phyloP scores from a whole-genome alignment of 2,888 invertebrate species.

The Plutella xylostella region DNA sequence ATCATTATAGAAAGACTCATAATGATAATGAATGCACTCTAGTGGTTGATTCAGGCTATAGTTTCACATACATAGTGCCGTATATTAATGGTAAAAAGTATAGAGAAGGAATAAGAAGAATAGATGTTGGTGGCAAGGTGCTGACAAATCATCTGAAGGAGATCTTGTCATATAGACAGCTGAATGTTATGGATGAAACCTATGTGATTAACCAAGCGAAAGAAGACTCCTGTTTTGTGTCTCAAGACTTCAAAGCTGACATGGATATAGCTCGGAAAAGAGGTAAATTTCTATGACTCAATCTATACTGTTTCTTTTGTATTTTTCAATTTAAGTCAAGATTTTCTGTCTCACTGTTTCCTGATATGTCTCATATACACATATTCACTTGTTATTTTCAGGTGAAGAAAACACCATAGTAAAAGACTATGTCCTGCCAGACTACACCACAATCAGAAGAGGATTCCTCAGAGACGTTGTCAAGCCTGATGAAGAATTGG shows the following conservation, averaged over 20 bases:
- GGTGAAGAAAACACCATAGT: constrained; percentile 77
- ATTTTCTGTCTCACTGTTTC: too few species aligned
- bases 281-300: constrained; percentile 28
- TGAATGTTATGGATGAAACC: constrained; percentile 99
- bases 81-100: constrained; percentile 84
- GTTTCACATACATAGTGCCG: constrained; percentile 94
- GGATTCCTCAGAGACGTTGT: constrained; percentile 72
- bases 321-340: too few species aligned
- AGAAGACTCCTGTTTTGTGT: constrained; percentile 96
- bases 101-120: constrained; percentile 76
- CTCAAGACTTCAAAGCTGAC: constrained; percentile 84
- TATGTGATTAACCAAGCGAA: constrained; percentile 98
- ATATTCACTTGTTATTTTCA: too few species aligned
- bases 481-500: constrained; percentile 53
- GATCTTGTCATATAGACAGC: constrained; percentile 92
- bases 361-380: too few species aligned
- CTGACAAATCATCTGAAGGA: constrained; percentile 98
- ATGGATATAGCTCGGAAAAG: constrained; percentile 75
- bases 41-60: constrained; percentile 94
- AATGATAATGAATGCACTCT: constrained; percentile 77
- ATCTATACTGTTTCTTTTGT: not conserved
- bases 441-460: constrained; percentile 89
- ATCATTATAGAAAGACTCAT: constrained; percentile 69
- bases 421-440: constrained; percentile 95
- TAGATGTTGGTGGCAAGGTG: constrained; percentile 97